These are phyloP conservation scores for Cheilinus undulatus DNA, from an alignment of 2,113 vertebrate genomes.

Conservation along the genomic window DNA sequence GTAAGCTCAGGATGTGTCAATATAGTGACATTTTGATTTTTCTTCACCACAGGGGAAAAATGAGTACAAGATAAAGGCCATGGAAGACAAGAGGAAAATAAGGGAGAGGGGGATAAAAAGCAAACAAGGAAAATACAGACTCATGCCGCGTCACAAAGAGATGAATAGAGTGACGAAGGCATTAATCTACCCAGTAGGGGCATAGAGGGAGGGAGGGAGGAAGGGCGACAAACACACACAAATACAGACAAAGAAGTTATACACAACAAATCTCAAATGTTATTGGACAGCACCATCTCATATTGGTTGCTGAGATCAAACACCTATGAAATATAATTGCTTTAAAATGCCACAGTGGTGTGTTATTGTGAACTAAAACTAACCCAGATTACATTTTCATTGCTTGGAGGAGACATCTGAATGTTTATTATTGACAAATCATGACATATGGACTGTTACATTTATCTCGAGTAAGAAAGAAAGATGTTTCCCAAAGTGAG, in stretches of 20 bases:
- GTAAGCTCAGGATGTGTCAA: slow-evolving; percentile 29
- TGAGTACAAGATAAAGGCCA: slow-evolving; percentile 29
- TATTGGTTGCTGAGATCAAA: slow-evolving; percentile 6
- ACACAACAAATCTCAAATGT: neutral
- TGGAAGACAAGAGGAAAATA: slow-evolving; percentile 34
- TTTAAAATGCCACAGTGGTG: slow-evolving; percentile 14
- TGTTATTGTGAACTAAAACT: slow-evolving; percentile 3
- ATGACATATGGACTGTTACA: slow-evolving; percentile 27
- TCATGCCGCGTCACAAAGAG: slow-evolving; percentile 38
- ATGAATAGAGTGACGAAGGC: slow-evolving; percentile 53
- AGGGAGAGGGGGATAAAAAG: slow-evolving; percentile 32
- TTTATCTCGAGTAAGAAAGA: slow-evolving; percentile 42
- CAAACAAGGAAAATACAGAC: slow-evolving; percentile 33
- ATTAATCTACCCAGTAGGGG: slow-evolving; percentile 38
- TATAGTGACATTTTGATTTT: slow-evolving; percentile 44
- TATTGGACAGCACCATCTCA: neutral
- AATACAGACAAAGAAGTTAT: neutral
- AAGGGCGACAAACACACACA: slow-evolving; percentile 30
- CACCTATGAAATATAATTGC: neutral
- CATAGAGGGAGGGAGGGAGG: slow-evolving; percentile 27
- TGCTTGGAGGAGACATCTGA: neutral
- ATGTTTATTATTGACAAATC: slow-evolving; percentile 19
- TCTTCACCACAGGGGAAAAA: slow-evolving; percentile 15
- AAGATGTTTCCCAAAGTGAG: slow-evolving; percentile 25
- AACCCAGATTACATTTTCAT: slow-evolving; percentile 13